These are phyloP conservation scores for Nothocercus nigrocapillus DNA, from an alignment of 2,113 vertebrate genomes.

Conservation along the genomic window DNA sequence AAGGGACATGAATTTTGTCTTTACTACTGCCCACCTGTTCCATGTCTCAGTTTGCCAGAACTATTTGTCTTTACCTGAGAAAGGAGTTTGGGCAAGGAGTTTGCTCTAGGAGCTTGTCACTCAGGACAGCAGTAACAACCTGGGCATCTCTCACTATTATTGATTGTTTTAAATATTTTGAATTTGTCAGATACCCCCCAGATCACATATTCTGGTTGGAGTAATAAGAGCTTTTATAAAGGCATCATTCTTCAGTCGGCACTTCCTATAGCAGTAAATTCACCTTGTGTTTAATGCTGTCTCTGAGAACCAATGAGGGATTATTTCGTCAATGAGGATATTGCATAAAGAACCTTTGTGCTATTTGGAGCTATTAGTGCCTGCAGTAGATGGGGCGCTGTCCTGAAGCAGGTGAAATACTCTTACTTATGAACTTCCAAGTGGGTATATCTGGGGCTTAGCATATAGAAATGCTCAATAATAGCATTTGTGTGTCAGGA, in stretches of 20 bases:
- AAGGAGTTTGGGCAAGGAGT: background rate
- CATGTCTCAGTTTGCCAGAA: background rate
- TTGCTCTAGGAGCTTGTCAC: background rate
- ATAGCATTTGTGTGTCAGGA: constrained; percentile 38
- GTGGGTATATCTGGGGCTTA: background rate
- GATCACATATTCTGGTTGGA: background rate
- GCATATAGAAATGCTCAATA: constrained; percentile 36
- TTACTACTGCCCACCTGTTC: background rate
- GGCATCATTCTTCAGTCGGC: background rate
- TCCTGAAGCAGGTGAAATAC: background rate
- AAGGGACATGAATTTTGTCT: background rate
- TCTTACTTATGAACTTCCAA: background rate
- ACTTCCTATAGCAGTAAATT: background rate
- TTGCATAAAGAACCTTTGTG: constrained; percentile 7
- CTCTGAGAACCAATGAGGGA: background rate
- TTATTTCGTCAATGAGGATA: background rate
- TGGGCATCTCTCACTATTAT: background rate
- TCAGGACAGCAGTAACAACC: background rate
- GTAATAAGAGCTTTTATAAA: background rate
- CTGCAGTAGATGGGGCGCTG: background rate
- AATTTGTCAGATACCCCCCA: background rate
- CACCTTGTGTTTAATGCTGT: background rate
- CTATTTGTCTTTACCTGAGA: background rate
- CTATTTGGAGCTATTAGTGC: background rate
- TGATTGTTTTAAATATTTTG: background rate